Evolutionary conservation across 2,888 invertebrate genomes (phyloP), one percentile per base, ranked within the genome.

Genomic region (Melieria picta): DNA sequence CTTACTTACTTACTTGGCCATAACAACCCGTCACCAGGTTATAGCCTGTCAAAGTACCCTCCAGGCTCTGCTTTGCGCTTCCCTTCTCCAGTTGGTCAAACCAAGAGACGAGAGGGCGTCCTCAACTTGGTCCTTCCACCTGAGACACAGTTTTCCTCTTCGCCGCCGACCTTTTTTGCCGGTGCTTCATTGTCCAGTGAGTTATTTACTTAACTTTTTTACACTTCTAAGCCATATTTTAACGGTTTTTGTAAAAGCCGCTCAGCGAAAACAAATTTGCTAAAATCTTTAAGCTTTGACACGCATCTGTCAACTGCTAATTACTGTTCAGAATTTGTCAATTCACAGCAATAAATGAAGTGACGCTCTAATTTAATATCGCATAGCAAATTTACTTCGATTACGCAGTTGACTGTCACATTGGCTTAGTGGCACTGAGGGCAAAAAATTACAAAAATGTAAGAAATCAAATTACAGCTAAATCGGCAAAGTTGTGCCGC

Each of bases 301-400:
- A 7, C 52, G 11, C 9, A 11, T 9, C 11, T n/a, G 13, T 52
- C 4, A 6, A 52, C 11, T 52, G 5, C 30, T 30, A 5, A n/a
- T 7, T 52, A 7, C 52, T 52, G 5, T 50, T 10, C 11, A 52
- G 13, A 7, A n/a, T 52, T 52, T 52, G 52, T 57, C 16, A 16
- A 57, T 47, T 66, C 66, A 66, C 16, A 66, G 13, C 48, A 66
- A 57, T 58, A 47, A 66, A 66, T 66, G 56, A 42, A 45, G 7
- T n/a, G 9, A 13, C 9, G 16, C 62, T 13, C 48, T 66, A 58
- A 48, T 58, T 48, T 10, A 48, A 58, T 57, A 58, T 58, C 42
- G 42, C 48, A 55, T 45, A 55, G 52, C 50, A 45, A 6, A 65
- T 45, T 65, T 4, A 11, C 50, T 55, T 50, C 30, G 30, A 30